These are phyloP conservation scores for Branchipolynoe longqiensis DNA, from an alignment of 2,888 invertebrate species.

Conservation along the genomic window DNA sequence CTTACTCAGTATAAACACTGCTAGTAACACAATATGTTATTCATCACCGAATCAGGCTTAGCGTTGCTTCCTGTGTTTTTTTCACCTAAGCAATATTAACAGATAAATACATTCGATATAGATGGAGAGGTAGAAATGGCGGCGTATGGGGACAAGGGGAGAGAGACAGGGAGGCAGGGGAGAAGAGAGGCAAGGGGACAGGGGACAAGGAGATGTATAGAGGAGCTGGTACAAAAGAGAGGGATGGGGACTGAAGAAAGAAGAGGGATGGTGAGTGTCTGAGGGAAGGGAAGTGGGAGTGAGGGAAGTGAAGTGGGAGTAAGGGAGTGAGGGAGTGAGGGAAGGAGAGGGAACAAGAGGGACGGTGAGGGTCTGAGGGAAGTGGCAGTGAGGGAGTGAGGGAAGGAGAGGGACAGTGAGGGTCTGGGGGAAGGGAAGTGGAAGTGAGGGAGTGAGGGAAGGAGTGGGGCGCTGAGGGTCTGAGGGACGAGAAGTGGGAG, in stretches of 20 bases:
- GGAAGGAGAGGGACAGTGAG: neutral
- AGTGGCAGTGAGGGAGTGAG: too few species aligned
- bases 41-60: too few species aligned
- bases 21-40: too few species aligned
- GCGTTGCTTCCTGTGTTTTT: too few species aligned
- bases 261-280: neutral
- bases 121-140: too few species aligned
- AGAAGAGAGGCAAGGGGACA: neutral
- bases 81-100: too few species aligned
- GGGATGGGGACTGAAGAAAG: neutral
- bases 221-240: neutral
- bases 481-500: too few species aligned
- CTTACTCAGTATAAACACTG: too few species aligned
- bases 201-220: neutral
- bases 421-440: neutral
- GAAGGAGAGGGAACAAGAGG: neutral
- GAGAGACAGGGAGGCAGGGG: neutral
- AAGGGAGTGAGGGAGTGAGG: neutral
- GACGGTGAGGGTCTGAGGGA: too few species aligned
- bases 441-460: neutral
- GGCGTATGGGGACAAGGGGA: neutral
- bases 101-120: too few species aligned
- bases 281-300: neutral
- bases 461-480: neutral
- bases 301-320: neutral